Evolutionary conservation across 2,888 invertebrate species (phyloP).

Genomic region (Artemia sinica): DNA sequence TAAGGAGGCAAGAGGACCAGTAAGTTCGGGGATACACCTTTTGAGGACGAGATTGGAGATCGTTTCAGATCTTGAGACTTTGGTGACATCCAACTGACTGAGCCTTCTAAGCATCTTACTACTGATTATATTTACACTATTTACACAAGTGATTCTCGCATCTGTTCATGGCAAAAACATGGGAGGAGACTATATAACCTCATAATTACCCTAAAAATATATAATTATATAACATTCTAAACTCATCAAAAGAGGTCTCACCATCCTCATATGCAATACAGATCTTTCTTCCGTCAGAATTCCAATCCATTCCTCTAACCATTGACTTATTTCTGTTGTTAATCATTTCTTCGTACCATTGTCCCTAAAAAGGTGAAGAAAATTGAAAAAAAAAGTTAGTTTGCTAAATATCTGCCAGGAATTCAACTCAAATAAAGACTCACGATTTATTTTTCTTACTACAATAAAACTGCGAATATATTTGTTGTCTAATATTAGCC

Average conservation of each 20-base stretch:
- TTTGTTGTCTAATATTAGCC: no score
- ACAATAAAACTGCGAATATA: no score
- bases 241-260: constrained; percentile 28
- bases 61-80: no score
- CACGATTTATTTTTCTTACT: no score
- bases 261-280: constrained; percentile 98
- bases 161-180: not conserved
- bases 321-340: constrained; percentile 95
- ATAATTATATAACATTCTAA: not conserved
- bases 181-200: not conserved
- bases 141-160: not conserved
- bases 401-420: no score
- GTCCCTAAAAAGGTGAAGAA: constrained; percentile 41
- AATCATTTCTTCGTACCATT: constrained; percentile 99
- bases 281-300: constrained; percentile 84
- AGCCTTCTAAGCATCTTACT: not conserved
- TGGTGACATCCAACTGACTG: no score
- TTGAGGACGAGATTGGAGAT: no score
- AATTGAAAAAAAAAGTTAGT: no score
- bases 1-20: no score
- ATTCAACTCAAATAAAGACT: no score
- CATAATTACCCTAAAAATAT: not conserved
- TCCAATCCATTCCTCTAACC: constrained; percentile 95
- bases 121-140: not conserved
- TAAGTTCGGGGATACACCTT: no score